phyloP scores from a whole-genome alignment of 2,797 vertebrate species.

The Linurgus olivaceus region DNA sequence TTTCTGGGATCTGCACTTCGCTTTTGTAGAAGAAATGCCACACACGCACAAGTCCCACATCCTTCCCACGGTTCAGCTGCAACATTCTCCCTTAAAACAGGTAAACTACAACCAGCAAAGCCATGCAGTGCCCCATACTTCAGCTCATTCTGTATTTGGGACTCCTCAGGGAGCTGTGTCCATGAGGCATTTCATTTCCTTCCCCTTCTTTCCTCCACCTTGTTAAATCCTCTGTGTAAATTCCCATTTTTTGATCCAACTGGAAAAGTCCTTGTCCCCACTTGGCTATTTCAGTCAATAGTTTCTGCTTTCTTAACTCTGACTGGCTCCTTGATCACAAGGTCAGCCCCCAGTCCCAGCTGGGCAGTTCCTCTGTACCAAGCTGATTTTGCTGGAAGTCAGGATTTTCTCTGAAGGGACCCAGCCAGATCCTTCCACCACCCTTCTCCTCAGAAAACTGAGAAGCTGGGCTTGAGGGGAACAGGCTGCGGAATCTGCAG shows the following conservation, averaged over 20 bases:
- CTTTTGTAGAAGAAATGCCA: neutral
- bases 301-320: neutral
- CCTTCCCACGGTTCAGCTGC: neutral
- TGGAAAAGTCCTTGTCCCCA: neutral
- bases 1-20: neutral
- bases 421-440: neutral
- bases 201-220: neutral
- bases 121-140: neutral
- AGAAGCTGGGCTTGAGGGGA: neutral
- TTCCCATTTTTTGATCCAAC: neutral
- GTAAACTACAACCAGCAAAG: neutral
- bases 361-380: neutral
- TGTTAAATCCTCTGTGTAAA: neutral
- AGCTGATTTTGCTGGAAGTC: neutral
- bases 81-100: neutral
- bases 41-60: neutral
- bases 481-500: neutral
- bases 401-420: neutral
- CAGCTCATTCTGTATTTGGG: neutral
- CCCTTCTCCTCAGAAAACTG: neutral
- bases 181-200: neutral
- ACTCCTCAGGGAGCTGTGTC: neutral
- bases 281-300: neutral
- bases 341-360: neutral
- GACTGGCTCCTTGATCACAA: neutral